Base-by-base conservation (phyloP, 2,888 invertebrate species). In the Drosophila antonietae region DNA sequence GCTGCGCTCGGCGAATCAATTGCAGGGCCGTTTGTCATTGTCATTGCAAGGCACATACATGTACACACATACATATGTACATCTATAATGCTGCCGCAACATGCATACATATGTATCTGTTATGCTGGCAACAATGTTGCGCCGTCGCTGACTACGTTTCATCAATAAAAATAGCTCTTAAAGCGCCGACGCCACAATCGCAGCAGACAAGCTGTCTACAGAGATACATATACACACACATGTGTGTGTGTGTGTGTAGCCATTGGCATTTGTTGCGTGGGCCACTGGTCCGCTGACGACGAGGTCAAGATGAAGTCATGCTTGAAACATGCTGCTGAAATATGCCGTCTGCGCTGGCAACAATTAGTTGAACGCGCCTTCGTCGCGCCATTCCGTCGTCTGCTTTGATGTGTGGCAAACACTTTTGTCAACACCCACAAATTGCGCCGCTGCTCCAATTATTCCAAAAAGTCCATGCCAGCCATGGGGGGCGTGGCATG, bases 241-340 rank as follows among this genome's bases (percentile, higher is more conserved):
- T 10, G 9, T 44, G 18, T 44, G 12, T 20, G 20, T 23, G 47
- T 47, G 47, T 66, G 76, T 62, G 72, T 64, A 68, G 73, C 53
- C 46, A 59, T 73, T 52, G 65, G 65, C 74, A 65, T 65, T 74
- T 74, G 52, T 58, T 69, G 78, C 69, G 78, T 77, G 64, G 78
- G 79, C 71, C 64, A 70, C 66, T 57, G 65, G 55, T 53, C 57
- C 52, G 57, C 44, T 47, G 52, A 23, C 56, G 73, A 57, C 85
- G 89, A 85, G 84, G 84, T 85, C 89, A 85, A 88, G 85, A 88
- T 85, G 88, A 88, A 85, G 84, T 89, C 84, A 84, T 88, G 89
- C 89, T 76, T 73, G 82, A 62, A 87, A 70, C 73, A 86, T 78
- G 87, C 69, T 75, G 60, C 68, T 57, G 66, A 66, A 75, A 70